Base-by-base conservation (phyloP, 1,140 invertebrate species). In the Pararge aegeria region DNA sequence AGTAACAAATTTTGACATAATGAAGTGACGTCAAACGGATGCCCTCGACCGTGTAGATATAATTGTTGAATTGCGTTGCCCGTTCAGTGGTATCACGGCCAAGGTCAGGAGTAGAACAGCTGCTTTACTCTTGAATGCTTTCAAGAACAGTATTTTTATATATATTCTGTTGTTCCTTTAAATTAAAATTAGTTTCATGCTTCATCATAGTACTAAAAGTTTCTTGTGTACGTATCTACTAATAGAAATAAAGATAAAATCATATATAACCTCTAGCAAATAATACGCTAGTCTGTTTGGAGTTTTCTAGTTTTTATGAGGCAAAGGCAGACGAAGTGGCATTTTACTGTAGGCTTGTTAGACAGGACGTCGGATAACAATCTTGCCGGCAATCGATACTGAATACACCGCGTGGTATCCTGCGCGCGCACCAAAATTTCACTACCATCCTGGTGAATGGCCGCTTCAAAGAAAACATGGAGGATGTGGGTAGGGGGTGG, bases 351-450 rank as follows among this genome's bases (percentile, higher is more conserved):
- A 64, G 57, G 61, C 64, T 58, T 46, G 54, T 72, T 69, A 71
- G 65, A 77, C 72, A 70, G 64, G 56, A 66, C 65, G 54, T 75
- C 59, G 70, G 62, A 68, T 64, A 46, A 49, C 40, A 84, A 82
- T 82, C 67, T 64, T 61, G 64, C 64, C 68, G 56, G 72, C 72
- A 83, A 89, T 89, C 86, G 73, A 89, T 89, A 82, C 66, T 64
- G 58, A 52, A 58, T 69, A 53, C 49, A 68, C 66, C 66, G 71
- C 71, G 72, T 83, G 64, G 27, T 29, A 30, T 59, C 20, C 21
- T 86, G 84, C 84, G 86, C 83, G 83, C 86, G 83, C 83, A 84
- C 61, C 74, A 61, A 53, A n/a, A 55, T 78, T 77, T 74, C 70
- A 73, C 75, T 77, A 61, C 65, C 64, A 56, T 72, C 55, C 68